Base-by-base conservation (phyloP, 2,797 vertebrate genomes). In the Poecilia gillii region DNA sequence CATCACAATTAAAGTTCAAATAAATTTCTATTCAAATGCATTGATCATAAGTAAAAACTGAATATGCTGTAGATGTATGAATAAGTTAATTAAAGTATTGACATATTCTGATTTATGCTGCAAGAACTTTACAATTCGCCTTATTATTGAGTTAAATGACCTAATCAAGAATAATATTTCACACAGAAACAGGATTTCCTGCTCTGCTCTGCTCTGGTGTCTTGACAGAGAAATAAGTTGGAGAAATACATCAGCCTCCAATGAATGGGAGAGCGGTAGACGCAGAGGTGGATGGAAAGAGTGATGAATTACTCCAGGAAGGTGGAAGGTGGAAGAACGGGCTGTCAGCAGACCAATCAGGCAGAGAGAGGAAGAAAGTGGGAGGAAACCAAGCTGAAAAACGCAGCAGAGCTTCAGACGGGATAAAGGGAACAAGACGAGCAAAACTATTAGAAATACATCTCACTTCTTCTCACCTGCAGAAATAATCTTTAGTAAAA, bases 301-400 rank as follows among this genome's bases (percentile, higher is more conserved):
- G 79, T 81, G 87, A 91, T 84, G 83, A 79, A 84, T 87, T 80
- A 88, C 83, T 81, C 74, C 77, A 64, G 79, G 11, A 33, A 76
- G 77, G 77, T 66, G n/a, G 74, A 81, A 70, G 76, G 75, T 73
- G 79, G 82, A 82, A 76, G 83, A 81, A 28, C 20, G 0, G 72
- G 75, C 79, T 85, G 87, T 89, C 87, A 89, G 85, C 75, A 57
- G 76, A 83, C 80, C 82, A 80, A 83, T 84, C 88, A 86, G 85
- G 73, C 83, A 64, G 79, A 85, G 81, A 87, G 76, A 77, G 59
- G 72, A 18, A 66, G 72, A 51, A n/a, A 11, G 74, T 33, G 51
- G 23, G 75, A 9, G 68, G 57, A 55, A 59, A 45, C 20, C 3
- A 4, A 81, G 83, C 51, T 43, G 83, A 82, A 79, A 47, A 25